Percentiles rank a stretch among this genome's conserved stretches.
phyloP scores from a whole-genome alignment of 2,888 invertebrate species.

The Thelaira solivaga region DNA sequence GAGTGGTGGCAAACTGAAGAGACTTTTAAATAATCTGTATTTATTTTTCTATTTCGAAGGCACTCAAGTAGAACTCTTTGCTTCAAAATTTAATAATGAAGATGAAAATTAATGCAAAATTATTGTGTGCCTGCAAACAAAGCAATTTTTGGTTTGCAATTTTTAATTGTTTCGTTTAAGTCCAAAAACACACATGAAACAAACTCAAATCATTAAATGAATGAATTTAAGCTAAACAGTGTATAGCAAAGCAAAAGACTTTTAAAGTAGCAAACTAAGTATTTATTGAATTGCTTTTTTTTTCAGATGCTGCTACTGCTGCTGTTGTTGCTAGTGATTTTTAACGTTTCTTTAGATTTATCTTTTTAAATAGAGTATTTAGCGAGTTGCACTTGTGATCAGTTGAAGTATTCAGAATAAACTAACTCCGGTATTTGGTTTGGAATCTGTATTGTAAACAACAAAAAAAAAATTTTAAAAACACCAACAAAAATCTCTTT shows the following conservation, averaged over 20 bases:
- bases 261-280: too few relatives aligned
- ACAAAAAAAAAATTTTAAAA: constrained; percentile 6
- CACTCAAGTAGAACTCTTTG: constrained; percentile 56
- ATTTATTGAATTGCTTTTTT: constrained; percentile 48
- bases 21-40: constrained; percentile 25
- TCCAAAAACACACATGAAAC: constrained; percentile 7
- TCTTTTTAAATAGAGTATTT: constrained; percentile 14
- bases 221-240: constrained; percentile 8
- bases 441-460: constrained; percentile 60
- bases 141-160: constrained; percentile 31
- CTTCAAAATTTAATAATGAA: constrained; percentile 33
- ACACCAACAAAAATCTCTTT: constrained; percentile 38
- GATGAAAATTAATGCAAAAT: constrained; percentile 56
- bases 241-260: constrained; percentile 3
- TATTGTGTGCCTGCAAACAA: constrained; percentile 39
- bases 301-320: background rate
- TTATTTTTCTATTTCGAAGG: background rate
- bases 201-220: constrained; percentile 11
- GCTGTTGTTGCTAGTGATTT: background rate
- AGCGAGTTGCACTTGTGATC: constrained; percentile 60
- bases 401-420: constrained; percentile 60
- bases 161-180: constrained; percentile 57
- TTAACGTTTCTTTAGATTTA: background rate
- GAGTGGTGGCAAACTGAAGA: too few relatives aligned
- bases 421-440: constrained; percentile 58